phyloP scores from a whole-genome alignment of 2,113 vertebrate genomes.

The Poecilia latipinna region DNA sequence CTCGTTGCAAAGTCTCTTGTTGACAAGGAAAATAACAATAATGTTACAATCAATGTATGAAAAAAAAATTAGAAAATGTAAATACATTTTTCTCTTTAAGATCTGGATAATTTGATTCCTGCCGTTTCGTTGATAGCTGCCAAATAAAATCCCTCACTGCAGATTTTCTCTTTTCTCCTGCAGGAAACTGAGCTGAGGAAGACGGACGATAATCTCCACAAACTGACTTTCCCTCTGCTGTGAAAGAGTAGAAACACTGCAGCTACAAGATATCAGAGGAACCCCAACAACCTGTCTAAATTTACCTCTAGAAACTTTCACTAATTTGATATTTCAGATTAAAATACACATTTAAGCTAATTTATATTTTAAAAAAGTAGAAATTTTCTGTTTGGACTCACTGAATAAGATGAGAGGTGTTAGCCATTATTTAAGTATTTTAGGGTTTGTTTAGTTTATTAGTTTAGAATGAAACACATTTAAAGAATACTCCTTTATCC shows the following conservation, averaged over 20 bases:
- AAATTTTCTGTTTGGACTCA: slow-evolving; percentile 1
- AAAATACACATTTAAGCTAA: background rate
- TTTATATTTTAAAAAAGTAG: too few relatives aligned
- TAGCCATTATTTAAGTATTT: background rate
- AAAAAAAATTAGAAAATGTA: background rate
- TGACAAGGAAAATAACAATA: too few relatives aligned
- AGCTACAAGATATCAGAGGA: slow-evolving; percentile 14
- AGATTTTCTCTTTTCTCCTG: slow-evolving; percentile 29
- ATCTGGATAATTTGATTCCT: too few relatives aligned
- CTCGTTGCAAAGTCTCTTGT: too few relatives aligned
- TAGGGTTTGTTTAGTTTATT: background rate
- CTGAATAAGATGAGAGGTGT: slow-evolving; percentile 13
- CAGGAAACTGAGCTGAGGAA: slow-evolving; percentile 33
- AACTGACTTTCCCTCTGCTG: slow-evolving; percentile 42
- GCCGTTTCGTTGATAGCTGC: slow-evolving; percentile 16
- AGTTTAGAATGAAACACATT: background rate
- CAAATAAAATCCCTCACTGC: slow-evolving; percentile 32
- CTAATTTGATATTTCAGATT: background rate
- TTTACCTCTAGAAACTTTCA: slow-evolving; percentile 5
- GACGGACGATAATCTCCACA: slow-evolving; percentile 43
- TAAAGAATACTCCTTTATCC: background rate
- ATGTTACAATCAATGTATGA: too few relatives aligned
- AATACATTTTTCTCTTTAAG: background rate
- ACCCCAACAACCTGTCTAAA: slow-evolving; percentile 12
- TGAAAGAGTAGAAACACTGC: slow-evolving; percentile 28